Base-by-base conservation (phyloP, 2,797 vertebrate species). In the Ciconia nigra region DNA sequence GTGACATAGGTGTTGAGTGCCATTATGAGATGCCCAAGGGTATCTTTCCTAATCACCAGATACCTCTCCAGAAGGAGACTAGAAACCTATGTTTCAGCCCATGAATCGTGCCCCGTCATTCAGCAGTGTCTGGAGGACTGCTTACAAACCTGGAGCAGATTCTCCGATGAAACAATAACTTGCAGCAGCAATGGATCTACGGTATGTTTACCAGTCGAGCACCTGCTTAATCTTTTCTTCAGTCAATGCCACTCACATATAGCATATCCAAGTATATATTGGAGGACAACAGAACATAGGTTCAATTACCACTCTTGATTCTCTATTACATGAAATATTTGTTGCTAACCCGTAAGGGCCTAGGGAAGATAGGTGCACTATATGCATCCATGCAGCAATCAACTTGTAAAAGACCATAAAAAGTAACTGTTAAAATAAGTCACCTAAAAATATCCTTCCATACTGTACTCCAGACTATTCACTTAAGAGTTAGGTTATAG, bases 71-170 rank as follows among this genome's bases (percentile, higher is more conserved):
- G 57, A 41, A 81, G 39, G 55, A 77, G 19, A n/a, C 13, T 10
- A 37, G 33, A 76, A 82, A 57, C 42, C 46, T 42, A 2, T 16
- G 24, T 67, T 88, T 71, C 54, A 72, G 65, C 18, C 59, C 26
- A 9, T 35, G 69, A 74, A 52, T 37, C 1, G 0, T 71, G 52
- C 10, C n/a, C 5, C 0, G 0, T 55, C 28, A 51, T 18, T 70
- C 67, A 67, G 18, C 55, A 33, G 12, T 6, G 25, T 54, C 65
- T 59, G 17, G 55, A 76, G 42, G 46, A 62, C 8, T 65, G 42
- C 22, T 62, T 59, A 80, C n/a, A 83, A 69, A 83, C 15, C 29
- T 58, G 28, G 39, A 83, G 17, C 42, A 63, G 37, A 44, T 35
- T n/a, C 74, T 52, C 18, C 2, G 2, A 47, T 4, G 41, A 76